These are phyloP conservation scores for Leptarthrus brevirostris DNA, from an alignment of 2,888 invertebrate genomes.

Conservation along the genomic window DNA sequence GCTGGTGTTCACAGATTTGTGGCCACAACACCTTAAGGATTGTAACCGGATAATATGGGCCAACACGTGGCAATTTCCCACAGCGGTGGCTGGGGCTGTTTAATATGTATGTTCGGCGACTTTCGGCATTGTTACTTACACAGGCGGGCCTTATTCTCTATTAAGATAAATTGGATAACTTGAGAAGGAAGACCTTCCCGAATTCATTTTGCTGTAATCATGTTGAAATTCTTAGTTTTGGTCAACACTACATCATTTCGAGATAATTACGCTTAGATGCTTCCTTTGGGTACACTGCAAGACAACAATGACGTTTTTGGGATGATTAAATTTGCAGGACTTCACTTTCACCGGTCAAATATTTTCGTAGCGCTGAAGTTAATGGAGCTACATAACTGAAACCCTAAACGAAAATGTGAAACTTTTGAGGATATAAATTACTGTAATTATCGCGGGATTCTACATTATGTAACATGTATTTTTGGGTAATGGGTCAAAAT, in stretches of 20 bases:
- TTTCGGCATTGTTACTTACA: neutral
- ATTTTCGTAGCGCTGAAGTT: too few species aligned
- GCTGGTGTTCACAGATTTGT: neutral
- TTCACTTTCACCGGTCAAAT: neutral
- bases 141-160: neutral
- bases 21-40: neutral
- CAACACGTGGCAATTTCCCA: neutral
- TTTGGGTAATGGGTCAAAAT: too few species aligned
- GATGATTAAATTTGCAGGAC: constrained; percentile 13
- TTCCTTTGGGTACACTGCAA: too few species aligned
- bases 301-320: too few species aligned
- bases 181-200: neutral
- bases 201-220: neutral
- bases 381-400: too few species aligned
- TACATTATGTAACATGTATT: too few species aligned
- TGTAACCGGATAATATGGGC: neutral
- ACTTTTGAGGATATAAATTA: too few species aligned
- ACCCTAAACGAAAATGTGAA: too few species aligned
- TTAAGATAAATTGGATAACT: constrained; percentile 17
- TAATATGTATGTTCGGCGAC: constrained; percentile 23
- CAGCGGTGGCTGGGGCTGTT: neutral
- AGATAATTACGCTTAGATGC: too few species aligned
- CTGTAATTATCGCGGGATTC: too few species aligned
- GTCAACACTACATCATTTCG: too few species aligned
- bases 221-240: neutral